These are phyloP conservation scores for Takifugu bimaculatus DNA, from an alignment of 2,113 vertebrate species.

Conservation along the genomic window DNA sequence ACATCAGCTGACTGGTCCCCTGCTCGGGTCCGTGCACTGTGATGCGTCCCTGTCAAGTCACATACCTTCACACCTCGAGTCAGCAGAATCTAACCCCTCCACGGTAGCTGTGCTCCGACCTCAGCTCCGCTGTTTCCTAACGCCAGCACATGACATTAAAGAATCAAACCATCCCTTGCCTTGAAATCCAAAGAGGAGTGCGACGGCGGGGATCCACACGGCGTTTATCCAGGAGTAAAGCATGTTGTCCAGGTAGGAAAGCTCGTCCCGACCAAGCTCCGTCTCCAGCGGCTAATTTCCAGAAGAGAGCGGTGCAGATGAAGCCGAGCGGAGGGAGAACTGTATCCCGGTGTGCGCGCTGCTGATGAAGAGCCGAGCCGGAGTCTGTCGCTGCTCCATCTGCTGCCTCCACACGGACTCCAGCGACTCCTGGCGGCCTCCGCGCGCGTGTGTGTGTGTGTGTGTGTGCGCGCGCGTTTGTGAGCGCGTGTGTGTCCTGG, in stretches of 20 bases:
- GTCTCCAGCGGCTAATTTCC: conserved; percentile 38
- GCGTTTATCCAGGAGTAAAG: conserved; percentile 58
- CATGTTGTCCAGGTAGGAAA: conserved; percentile 37
- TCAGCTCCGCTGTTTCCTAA: no score
- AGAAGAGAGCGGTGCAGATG: conserved; percentile 27
- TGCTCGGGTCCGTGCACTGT: no score
- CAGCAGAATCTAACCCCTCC: no score
- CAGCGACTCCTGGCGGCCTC: conserved; percentile 41
- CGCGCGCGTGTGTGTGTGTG: background rate
- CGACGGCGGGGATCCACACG: conserved; percentile 51
- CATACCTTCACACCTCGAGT: no score
- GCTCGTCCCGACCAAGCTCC: conserved; percentile 23
- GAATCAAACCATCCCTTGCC: conserved; percentile 50
- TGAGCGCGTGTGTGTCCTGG: background rate
- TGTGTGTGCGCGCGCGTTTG: background rate
- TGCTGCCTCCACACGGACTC: conserved; percentile 24
- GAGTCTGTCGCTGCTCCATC: conserved; percentile 12
- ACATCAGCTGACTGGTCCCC: no score
- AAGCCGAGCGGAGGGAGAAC: conserved; percentile 25
- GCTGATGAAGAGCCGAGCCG: conserved; percentile 20
- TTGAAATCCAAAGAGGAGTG: conserved; percentile 64
- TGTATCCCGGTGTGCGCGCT: conserved; percentile 22
- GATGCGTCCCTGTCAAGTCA: no score
- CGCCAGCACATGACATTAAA: no score
- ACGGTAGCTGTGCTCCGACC: no score